Evolutionary conservation across 2,113 vertebrate genomes (phyloP), one percentile per base, ranked within the genome.

Genomic region (Myrmecophaga tridactyla): DNA sequence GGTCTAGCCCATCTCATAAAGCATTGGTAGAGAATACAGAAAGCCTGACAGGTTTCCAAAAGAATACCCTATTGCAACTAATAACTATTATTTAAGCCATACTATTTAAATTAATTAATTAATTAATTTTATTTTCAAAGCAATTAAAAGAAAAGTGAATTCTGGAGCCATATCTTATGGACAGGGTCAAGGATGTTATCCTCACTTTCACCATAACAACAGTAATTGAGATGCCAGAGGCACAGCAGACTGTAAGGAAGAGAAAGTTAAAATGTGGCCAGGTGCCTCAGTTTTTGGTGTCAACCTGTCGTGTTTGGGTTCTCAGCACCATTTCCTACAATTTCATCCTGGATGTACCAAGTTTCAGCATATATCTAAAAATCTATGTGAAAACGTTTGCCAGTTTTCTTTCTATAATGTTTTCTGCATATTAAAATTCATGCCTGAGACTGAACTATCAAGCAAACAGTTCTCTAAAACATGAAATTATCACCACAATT

Each of bases 91-190:
- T 2, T 67, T 70, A 67, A 78, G 36, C 7, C 23, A 63, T 1
- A 7, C 53, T 60, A 53, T 14, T 76, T 11, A n/a, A 67, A 83
- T 85, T 58, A 21, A 65, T 11, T 34, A 67, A 83, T 85, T 58
- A 21, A 65, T 67, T 63, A 63, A 2, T 53, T 13, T 62, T 83
- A 77, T 80, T 94, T 92, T 82, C 34, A 92, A 90, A 85, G 60
- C 62, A 94, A 85, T 93, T 95, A 76, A 36, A 11, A n/a, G 39
- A 78, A 60, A 56, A 82, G 7, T 89, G 46, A 88, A 18, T 86
- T 95, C 43, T 86, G 34, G 31, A 86, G 58, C 8, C 39, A 83
- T 70, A 93, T 5, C 29, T 91, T 89, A 0, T 83, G 31, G 36
- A 4, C 25, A 53, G 2, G n/a, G 25, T 82, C 20, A 11, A 23